Conservation (phyloP, 2,113 vertebrate species). For the rabbit (Oryctolagus cuniculus) region DNA sequence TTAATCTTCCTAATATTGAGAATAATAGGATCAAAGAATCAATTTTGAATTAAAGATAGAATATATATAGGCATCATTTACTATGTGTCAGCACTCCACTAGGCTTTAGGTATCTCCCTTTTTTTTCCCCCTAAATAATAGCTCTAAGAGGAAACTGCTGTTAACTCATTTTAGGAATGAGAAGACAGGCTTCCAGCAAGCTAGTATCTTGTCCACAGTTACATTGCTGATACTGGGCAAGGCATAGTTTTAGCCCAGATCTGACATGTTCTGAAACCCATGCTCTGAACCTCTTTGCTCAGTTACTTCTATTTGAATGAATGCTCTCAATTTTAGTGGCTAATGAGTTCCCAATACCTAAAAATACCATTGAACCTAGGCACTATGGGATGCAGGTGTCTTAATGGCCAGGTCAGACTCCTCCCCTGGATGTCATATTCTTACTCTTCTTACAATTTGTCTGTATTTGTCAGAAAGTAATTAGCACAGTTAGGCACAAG, state of each 20-base stretch:
- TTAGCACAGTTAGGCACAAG: background rate
- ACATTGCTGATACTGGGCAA: background rate
- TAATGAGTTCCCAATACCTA: background rate
- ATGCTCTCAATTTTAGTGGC: background rate
- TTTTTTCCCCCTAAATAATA: background rate
- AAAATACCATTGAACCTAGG: background rate
- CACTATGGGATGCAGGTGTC: too few species aligned
- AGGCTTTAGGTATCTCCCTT: background rate
- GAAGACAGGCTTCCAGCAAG: background rate
- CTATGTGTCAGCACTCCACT: background rate
- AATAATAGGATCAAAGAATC: conserved; percentile 39
- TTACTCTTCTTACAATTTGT: background rate
- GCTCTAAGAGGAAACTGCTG: background rate
- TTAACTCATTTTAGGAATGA: conserved; percentile 37
- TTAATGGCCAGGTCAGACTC: too few species aligned
- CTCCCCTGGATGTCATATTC: too few species aligned
- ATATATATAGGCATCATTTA: conserved; percentile 15
- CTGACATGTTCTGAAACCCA: background rate
- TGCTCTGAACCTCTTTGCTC: background rate
- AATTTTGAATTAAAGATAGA: conserved; percentile 43
- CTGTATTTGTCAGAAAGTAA: background rate
- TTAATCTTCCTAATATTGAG: conserved; percentile 37
- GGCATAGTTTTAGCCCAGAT: background rate
- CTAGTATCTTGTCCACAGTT: conserved; percentile 18
- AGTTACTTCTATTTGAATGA: background rate